Evolutionary conservation across 23 tunicate genomes (phyloP), one percentile per base, ranked within the genome.

Genomic region (Clavelina lepadiformis): DNA sequence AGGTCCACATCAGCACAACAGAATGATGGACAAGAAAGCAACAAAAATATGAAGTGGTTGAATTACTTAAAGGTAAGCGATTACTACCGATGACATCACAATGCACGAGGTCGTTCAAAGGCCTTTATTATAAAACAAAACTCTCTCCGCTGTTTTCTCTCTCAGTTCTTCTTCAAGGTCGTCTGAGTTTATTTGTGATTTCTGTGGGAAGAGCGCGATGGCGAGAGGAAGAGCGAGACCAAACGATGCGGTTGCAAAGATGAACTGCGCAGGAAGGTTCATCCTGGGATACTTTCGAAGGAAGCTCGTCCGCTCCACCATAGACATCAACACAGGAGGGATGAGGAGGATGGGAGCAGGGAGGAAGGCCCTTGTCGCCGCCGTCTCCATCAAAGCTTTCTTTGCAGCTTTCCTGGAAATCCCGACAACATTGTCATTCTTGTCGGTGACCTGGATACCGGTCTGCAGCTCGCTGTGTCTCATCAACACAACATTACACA

Each of bases 181-280:
- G 7, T 58, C 35, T 15, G 51, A 11, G 51, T 57, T 35, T 58
- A 86, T 81, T 60, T 46, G 33, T 36, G 95, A 86, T 23, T 37
- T 51, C 51, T 92, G 98, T 33, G 98, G 98, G 71, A 83, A 92
- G 0, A 92, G 30, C 22, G 98, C 98, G 62, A 92, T 84, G 3
- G 98, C 98, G 7, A 78, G 59, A 11, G 98, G 98, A 26, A 92
- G 78, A 36, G 85, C 91, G 1, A 79, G 52, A 19, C 76, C 67
- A 61, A 92, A 92, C 5, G 94, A 84, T 23, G 63, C 31, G 2
- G 83, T 60, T 19, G 65, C 65, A 46, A 92, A 61, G 27, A 63
- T 41, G 31, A 58, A 77, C 63, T 92, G 93, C 20, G 67, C 59
- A 7, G 86, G 82, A 2, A 92, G 33, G 58, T 65, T 58, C 0